These are phyloP conservation scores for Limonius californicus DNA, from an alignment of 1,140 invertebrate species.

Conservation along the genomic window DNA sequence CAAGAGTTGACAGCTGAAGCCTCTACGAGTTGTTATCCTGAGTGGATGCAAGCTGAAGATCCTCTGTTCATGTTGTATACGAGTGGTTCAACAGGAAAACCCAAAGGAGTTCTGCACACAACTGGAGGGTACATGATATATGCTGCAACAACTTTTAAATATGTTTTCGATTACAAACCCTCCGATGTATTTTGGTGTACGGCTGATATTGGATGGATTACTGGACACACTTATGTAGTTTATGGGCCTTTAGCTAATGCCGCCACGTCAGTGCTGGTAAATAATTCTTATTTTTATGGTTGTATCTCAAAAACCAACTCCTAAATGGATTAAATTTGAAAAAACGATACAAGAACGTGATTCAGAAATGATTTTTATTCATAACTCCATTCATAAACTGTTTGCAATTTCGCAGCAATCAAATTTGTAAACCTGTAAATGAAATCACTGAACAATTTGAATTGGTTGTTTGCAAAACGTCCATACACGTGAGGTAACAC, in stretches of 20 bases:
- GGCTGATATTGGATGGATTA: conserved; percentile 99
- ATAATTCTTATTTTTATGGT: conserved; percentile 37
- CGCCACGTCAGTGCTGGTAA: conserved; percentile 87
- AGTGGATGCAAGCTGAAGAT: conserved; percentile 94
- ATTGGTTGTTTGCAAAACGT: too few relatives aligned
- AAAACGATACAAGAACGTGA: too few relatives aligned
- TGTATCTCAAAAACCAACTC: too few relatives aligned
- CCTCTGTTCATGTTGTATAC: conserved; percentile 97
- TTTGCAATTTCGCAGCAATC: too few relatives aligned
- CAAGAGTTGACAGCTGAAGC: conserved; percentile 79
- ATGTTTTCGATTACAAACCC: conserved; percentile 91
- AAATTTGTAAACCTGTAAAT: too few relatives aligned
- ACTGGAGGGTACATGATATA: conserved; percentile 92
- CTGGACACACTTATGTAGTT: conserved; percentile 92
- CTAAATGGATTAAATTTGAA: too few relatives aligned
- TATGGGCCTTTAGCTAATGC: conserved; percentile 93
- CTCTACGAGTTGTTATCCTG: conserved; percentile 76
- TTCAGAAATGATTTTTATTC: too few relatives aligned
- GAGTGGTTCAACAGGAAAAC: conserved; percentile 94
- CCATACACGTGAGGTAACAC: too few relatives aligned
- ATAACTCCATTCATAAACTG: too few relatives aligned
- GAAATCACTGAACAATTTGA: too few relatives aligned
- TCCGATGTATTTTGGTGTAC: conserved; percentile 96
- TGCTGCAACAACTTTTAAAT: conserved; percentile 85
- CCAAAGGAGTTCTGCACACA: conserved; percentile 95